A percentile compares a stretch with the other conserved stretches of the same genome.
Evolutionary conservation across 53 echinoderm and acorn worm species (phyloP).

Genomic region (Patiria pectinifera): DNA sequence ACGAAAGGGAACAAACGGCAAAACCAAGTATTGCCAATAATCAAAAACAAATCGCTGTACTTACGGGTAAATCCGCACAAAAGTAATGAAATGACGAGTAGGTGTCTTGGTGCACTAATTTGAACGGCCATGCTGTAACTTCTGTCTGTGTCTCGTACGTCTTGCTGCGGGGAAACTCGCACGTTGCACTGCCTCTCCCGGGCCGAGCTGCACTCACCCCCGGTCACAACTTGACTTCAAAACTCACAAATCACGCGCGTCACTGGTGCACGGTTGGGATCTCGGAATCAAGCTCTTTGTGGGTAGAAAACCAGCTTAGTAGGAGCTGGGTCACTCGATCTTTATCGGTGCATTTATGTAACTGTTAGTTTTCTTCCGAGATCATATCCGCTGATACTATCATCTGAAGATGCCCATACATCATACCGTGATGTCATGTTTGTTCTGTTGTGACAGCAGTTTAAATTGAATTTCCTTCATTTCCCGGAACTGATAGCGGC

Average conservation of each 20-base stretch:
- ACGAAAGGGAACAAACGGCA: too few relatives aligned
- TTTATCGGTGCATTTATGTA: too few relatives aligned
- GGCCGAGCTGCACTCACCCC: background rate
- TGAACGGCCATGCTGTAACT: slow-evolving; percentile 14
- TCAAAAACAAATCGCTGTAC: background rate
- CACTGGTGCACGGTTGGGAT: background rate
- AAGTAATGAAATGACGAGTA: background rate
- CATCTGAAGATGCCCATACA: too few relatives aligned
- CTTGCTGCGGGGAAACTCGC: background rate
- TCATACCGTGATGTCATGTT: too few relatives aligned
- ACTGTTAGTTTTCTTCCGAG: too few relatives aligned
- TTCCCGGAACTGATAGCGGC: too few relatives aligned
- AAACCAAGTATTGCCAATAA: background rate
- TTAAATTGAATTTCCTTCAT: too few relatives aligned
- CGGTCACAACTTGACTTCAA: slow-evolving; percentile 1
- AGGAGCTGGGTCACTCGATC: background rate
- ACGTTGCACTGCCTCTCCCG: background rate
- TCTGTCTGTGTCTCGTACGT: background rate
- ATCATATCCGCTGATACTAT: too few relatives aligned
- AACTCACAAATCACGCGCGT: background rate
- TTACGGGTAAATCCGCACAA: background rate
- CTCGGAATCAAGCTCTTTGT: background rate
- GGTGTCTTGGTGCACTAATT: background rate
- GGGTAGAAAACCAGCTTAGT: slow-evolving; percentile 27
- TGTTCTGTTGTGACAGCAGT: too few relatives aligned